Percentiles rank a stretch among this genome's conserved stretches.
Evolutionary conservation across 64 coral and sea anemone genomes (phyloP).

Genomic region (Platygyra sinensis): DNA sequence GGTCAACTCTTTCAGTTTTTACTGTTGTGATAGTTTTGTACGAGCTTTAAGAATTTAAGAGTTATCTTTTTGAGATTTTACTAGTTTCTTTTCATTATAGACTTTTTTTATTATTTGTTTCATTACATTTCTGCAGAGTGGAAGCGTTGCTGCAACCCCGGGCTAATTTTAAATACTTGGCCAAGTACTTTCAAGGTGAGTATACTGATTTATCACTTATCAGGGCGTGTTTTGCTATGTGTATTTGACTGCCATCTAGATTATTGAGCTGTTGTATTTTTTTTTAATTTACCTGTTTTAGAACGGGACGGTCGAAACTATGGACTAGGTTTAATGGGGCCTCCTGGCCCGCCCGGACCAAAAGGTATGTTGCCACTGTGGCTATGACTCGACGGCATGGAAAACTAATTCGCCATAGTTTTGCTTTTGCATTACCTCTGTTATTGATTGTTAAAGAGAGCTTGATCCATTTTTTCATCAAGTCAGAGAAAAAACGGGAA

Average conservation of each 20-base stretch:
- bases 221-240: too few species aligned
- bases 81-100: neutral
- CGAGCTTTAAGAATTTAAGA: neutral
- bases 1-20: too few species aligned
- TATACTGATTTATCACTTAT: too few species aligned
- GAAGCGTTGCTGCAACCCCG: neutral
- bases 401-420: too few species aligned
- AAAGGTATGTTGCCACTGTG: neutral
- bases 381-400: too few species aligned
- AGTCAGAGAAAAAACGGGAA: too few species aligned
- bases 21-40: too few species aligned
- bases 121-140: neutral
- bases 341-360: neutral
- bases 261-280: too few species aligned
- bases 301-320: neutral
- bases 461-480: too few species aligned
- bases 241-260: too few species aligned
- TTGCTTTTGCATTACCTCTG: too few species aligned
- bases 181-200: neutral
- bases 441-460: too few species aligned
- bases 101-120: neutral
- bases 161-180: neutral
- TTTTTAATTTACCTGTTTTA: neutral
- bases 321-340: neutral
- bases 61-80: neutral